These are phyloP conservation scores for Drosophila willistoni DNA, from an alignment of 1,140 invertebrate species.

Conservation along the genomic window DNA sequence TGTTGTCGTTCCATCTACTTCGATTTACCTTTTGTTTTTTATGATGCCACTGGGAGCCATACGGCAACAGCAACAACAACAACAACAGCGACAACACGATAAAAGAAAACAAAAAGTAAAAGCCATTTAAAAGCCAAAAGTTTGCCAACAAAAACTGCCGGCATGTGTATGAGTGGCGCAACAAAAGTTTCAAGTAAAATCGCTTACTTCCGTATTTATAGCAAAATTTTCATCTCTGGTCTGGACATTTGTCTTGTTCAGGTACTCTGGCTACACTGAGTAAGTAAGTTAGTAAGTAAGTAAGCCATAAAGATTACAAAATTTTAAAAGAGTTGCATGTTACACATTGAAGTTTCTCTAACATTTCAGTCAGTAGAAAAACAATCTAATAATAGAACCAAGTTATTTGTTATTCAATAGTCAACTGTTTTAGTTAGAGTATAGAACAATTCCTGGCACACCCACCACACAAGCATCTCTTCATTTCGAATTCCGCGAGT, in stretches of 20 bases:
- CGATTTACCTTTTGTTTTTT: constrained; percentile 79
- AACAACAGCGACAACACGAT: not conserved
- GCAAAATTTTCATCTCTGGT: constrained; percentile 60
- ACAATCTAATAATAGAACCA: too few relatives aligned
- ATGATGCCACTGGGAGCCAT: constrained; percentile 79
- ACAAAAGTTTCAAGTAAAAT: constrained; percentile 57
- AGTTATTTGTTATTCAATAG: too few relatives aligned
- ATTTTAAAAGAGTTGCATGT: not conserved
- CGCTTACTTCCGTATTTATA: constrained; percentile 70
- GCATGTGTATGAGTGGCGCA: constrained; percentile 26
- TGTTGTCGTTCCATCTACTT: constrained; percentile 57
- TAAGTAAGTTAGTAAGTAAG: constrained; percentile 19
- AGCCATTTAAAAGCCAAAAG: constrained; percentile 80
- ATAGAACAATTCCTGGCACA: not conserved
- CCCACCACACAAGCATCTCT: constrained; percentile 33
- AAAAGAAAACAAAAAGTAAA: constrained; percentile 62
- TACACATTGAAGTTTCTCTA: not conserved
- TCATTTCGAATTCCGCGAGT: constrained; percentile 60
- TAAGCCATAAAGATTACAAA: not conserved
- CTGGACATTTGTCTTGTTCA: constrained; percentile 67
- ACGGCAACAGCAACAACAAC: constrained; percentile 39
- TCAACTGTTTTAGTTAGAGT: not conserved
- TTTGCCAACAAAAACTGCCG: constrained; percentile 54
- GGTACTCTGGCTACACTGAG: constrained; percentile 50
- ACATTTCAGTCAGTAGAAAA: not conserved